Evolutionary conservation across 2,888 invertebrate species (phyloP).

Genomic region (Lithosia quadra): DNA sequence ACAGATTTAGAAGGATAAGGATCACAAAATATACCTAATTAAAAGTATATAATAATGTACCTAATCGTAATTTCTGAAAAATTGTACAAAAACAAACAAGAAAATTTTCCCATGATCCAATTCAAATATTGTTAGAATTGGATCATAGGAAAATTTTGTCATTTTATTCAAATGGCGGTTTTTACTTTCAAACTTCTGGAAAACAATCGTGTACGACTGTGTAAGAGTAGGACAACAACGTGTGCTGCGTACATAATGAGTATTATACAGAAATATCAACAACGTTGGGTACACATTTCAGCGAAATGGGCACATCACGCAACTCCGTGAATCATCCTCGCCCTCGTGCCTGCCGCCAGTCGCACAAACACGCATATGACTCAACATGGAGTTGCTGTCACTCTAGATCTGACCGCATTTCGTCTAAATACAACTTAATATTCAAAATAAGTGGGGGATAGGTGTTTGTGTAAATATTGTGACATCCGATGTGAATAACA

Average conservation of each 20-base stretch:
- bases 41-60: too few relatives aligned
- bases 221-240: slow-evolving; percentile 30
- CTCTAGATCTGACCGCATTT: slow-evolving; percentile 51
- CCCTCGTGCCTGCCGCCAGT: slow-evolving; percentile 11
- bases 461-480: too few relatives aligned
- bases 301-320: slow-evolving; percentile 71
- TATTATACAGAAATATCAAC: slow-evolving; percentile 60
- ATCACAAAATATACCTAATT: too few relatives aligned
- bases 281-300: slow-evolving; percentile 63
- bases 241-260: slow-evolving; percentile 55
- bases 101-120: too few relatives aligned
- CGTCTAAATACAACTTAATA: slow-evolving; percentile 22
- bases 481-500: too few relatives aligned
- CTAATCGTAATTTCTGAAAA: too few relatives aligned
- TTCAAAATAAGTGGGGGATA: not conserved
- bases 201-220: slow-evolving; percentile 28
- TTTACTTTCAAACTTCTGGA: slow-evolving; percentile 25
- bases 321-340: slow-evolving; percentile 65
- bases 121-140: too few relatives aligned
- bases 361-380: slow-evolving; percentile 45
- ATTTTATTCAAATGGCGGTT: not conserved
- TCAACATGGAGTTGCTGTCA: slow-evolving; percentile 46
- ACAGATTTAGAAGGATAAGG: too few relatives aligned
- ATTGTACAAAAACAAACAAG: too few relatives aligned
- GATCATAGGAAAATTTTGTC: too few relatives aligned